Evolutionary conservation across 2,888 invertebrate genomes (phyloP).

Genomic region (Dryadula phaetusa): DNA sequence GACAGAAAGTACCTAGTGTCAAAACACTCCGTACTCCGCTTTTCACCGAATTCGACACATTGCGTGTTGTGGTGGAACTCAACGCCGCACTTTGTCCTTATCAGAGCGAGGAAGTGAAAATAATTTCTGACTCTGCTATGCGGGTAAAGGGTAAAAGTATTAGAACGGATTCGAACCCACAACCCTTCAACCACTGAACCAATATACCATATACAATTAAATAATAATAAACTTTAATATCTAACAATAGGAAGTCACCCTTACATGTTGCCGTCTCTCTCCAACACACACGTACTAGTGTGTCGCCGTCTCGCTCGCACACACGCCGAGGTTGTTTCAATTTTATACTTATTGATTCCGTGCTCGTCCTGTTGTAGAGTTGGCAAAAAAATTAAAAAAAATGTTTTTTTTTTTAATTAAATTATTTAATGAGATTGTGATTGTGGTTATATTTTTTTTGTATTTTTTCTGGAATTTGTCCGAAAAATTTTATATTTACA

Average conservation of each 20-base stretch:
- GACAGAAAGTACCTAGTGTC: too few species aligned
- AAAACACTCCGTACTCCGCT: too few species aligned
- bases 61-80: too few species aligned
- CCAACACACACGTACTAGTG: constrained; percentile 39
- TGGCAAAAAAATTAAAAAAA: constrained; percentile 49
- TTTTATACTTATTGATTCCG: constrained; percentile 80
- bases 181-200: neutral
- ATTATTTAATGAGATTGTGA: too few species aligned
- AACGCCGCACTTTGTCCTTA: too few species aligned
- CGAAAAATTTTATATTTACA: too few species aligned
- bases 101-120: too few species aligned
- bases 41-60: too few species aligned
- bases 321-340: constrained; percentile 64
- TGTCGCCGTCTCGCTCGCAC: constrained; percentile 49
- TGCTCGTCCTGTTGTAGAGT: constrained; percentile 62
- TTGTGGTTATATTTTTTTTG: too few species aligned
- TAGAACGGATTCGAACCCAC: neutral
- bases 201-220: neutral
- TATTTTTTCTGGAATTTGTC: too few species aligned
- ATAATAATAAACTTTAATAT: constrained; percentile 25
- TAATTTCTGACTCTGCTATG: too few species aligned
- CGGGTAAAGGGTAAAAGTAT: too few species aligned
- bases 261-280: constrained; percentile 48
- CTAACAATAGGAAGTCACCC: constrained; percentile 36
- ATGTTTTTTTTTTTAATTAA: constrained; percentile 4